Evolutionary conservation across 2,113 vertebrate species (phyloP), one percentile per base, ranked within the genome.

Genomic region (Tor tambroides): DNA sequence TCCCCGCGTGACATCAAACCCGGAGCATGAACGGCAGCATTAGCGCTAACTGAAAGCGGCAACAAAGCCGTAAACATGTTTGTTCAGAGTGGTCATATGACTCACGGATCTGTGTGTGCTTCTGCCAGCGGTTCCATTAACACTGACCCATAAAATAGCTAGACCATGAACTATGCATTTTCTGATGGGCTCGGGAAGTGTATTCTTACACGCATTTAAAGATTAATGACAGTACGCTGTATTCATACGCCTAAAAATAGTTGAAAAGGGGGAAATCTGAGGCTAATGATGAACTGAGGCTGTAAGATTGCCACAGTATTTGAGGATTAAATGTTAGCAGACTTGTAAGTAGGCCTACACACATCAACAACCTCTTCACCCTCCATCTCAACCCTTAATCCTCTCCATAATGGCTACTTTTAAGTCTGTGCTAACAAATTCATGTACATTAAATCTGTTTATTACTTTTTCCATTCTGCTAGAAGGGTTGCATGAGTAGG

Each of bases 51-150:
- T 21, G 51, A 7, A 54, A 54, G 51, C 6, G 17, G 17, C 6
- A 82, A 67, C 8, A 1, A 28, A 51, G 61, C 32, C 19, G 28
- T 83, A 83, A 83, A 83, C 41, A 85, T 76, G 32, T 85, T 82
- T 67, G 43, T 84, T 84, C 67, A 35, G 63, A 72, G 69, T 72
- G 80, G 12, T 7, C 5, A 9, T 23, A 82, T 80, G 81, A 83
- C 63, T 71, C 61, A 71, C 9, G 0, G 59, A 43, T 81, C 38
- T 83, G 63, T 69, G 6, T 2, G 43, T 1, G 41, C 41, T 43
- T 83, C 61, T 71, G 65, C 19, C 80, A 71, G 41, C 63, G 32
- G 43, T 74, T 84, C 83, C 83, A 84, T 84, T 84, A 84, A 84
- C 23, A 35, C 67, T 84, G 67, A 84, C 83, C 67, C 69, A 74